These are phyloP conservation scores for Dichetophora obliterata DNA, from an alignment of 2,888 invertebrate genomes.

Conservation along the genomic window DNA sequence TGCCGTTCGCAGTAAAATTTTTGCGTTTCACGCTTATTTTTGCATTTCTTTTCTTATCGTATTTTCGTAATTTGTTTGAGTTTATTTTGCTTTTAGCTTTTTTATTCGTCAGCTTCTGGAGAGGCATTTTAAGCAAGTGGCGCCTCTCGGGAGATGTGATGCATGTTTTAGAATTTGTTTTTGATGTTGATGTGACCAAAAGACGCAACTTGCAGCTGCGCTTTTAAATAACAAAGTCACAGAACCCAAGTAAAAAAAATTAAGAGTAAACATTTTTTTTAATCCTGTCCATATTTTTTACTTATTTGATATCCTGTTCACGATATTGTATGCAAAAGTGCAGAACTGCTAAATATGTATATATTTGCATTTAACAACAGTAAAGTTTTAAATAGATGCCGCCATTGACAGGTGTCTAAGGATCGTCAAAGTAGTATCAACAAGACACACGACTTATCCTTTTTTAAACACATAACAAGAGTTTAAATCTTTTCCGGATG, in stretches of 20 bases:
- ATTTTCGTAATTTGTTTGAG: not conserved
- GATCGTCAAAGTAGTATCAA: too few species aligned
- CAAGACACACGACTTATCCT: too few species aligned
- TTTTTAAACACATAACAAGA: too few species aligned
- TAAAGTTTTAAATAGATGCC: too few species aligned
- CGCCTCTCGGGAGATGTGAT: slow-evolving; percentile 20
- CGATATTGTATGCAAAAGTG: not conserved
- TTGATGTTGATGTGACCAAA: not conserved
- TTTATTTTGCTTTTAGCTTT: not conserved
- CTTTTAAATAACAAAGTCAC: slow-evolving; percentile 24
- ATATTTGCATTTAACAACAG: too few species aligned
- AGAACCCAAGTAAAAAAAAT: not conserved
- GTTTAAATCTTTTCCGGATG: too few species aligned
- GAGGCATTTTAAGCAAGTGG: slow-evolving; percentile 38
- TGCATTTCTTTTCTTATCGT: slow-evolving; percentile 21
- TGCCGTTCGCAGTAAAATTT: slow-evolving; percentile 18
- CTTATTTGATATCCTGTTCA: not conserved
- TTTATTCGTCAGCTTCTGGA: not conserved
- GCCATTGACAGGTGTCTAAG: too few species aligned
- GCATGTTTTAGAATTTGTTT: not conserved
- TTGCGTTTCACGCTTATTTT: not conserved
- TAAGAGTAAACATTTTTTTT: too few species aligned
- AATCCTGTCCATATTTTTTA: not conserved
- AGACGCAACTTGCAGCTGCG: slow-evolving; percentile 20
- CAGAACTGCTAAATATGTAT: not conserved